A percentile compares a stretch with the other conserved stretches of the same genome.
phyloP scores from a whole-genome alignment of 2,113 vertebrate species.

The Charadrius vociferus region DNA sequence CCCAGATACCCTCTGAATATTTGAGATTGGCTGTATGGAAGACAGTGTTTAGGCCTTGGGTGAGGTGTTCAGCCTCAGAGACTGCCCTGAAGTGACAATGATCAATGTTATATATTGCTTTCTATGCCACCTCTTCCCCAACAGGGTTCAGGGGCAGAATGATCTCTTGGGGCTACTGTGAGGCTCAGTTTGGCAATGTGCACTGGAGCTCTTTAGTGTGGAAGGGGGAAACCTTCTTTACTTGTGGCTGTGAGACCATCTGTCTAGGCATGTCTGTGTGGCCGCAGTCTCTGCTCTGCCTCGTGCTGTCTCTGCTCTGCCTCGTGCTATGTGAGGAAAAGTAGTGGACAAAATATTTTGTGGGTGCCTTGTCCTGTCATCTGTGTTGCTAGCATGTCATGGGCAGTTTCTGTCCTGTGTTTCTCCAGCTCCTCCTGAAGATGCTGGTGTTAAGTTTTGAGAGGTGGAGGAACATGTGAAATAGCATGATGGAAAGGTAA shows the following conservation, averaged over 20 bases:
- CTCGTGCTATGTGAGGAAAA: neutral
- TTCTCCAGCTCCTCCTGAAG: neutral
- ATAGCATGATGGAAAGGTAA: neutral
- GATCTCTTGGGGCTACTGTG: neutral
- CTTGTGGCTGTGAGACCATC: neutral
- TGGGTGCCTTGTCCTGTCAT: neutral
- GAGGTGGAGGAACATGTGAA: neutral
- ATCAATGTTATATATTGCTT: neutral
- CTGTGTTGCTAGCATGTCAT: rapidly evolving
- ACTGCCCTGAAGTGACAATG: neutral
- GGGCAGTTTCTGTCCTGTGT: neutral
- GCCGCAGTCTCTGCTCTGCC: neutral
- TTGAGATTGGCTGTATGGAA: neutral
- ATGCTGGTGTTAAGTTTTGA: neutral
- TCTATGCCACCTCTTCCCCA: neutral
- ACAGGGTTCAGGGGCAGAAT: neutral
- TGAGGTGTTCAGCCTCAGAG: neutral
- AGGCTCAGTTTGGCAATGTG: neutral
- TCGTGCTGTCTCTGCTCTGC: neutral
- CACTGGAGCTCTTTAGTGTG: neutral
- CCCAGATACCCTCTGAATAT: neutral
- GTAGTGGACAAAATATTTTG: neutral
- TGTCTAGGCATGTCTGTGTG: neutral
- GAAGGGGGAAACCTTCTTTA: neutral
- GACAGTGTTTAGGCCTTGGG: neutral